Evolutionary conservation across 2,888 invertebrate genomes (phyloP).

Genomic region (Pseudanteris insignis): DNA sequence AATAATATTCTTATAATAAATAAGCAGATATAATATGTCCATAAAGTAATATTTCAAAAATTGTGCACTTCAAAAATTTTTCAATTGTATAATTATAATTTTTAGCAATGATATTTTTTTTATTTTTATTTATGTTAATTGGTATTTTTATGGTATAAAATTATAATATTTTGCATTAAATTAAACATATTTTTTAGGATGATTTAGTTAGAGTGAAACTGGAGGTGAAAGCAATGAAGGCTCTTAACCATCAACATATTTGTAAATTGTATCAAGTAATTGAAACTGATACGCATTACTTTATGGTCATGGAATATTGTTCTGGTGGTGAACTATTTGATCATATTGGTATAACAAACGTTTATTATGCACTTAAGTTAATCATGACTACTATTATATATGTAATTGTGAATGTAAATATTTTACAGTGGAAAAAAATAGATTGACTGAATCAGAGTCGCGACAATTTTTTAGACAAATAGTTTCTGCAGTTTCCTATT

Average conservation of each 20-base stretch:
- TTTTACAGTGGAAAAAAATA: slow-evolving; percentile 73
- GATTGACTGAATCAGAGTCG: slow-evolving; percentile 77
- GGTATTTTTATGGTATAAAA: no score
- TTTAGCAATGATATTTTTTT: no score
- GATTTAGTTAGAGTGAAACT: slow-evolving; percentile 77
- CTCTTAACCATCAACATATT: slow-evolving; percentile 77
- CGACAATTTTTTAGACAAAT: slow-evolving; percentile 82
- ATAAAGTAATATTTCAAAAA: no score
- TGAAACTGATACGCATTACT: slow-evolving; percentile 78
- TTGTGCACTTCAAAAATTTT: no score
- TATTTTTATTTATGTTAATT: no score
- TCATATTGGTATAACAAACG: slow-evolving; percentile 72
- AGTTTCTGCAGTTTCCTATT: slow-evolving; percentile 79
- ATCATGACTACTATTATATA: not conserved
- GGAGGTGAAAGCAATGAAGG: slow-evolving; percentile 79
- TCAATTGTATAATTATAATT: no score
- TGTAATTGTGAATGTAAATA: not conserved
- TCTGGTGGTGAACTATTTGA: slow-evolving; percentile 86
- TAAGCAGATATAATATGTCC: no score
- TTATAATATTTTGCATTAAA: no score
- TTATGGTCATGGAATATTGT: slow-evolving; percentile 84
- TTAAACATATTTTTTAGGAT: slow-evolving; percentile 65
- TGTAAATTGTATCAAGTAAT: slow-evolving; percentile 82
- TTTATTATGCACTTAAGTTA: no score
- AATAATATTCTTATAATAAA: no score